Base-by-base conservation (phyloP, 2,797 vertebrate genomes). In the Chloroceryle amazona region DNA sequence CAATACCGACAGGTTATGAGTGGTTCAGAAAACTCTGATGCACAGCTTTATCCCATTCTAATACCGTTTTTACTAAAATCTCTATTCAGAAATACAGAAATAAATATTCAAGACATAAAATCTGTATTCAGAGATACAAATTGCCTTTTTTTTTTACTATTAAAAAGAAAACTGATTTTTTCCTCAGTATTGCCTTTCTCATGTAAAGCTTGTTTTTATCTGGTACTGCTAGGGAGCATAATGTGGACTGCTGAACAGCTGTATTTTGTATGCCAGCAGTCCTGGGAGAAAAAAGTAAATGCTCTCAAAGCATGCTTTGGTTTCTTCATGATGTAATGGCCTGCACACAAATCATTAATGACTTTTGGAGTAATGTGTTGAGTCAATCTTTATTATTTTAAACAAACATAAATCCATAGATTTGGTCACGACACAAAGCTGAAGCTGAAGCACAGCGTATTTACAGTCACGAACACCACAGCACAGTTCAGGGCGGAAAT, bases 401-500 rank as follows among this genome's bases (percentile, higher is more conserved):
- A 95, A 87, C 58, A 78, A 95, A 61, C 20, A 76, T 13, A 84
- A 84, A 79, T 65, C 84, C 67, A 89, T 51, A 74, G 65, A 89
- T 94, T 90, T 0, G 0, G 41, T n/a, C 11, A 54, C 4, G 9
- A 83, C 95, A 67, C 46, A 61, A 88, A 93, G 66, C 46, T 54
- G 72, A 95, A 87, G 54, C 14, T 4, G 2, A 35, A 4, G n/a
- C 35, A 29, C 35, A 68, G 20, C 26, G 6, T 62, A 57, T 61
- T 74, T 74, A 57, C 18, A 33, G 81, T 35, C 42, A 68, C 1
- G 4, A 93, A 71, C 29, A 68, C 19, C 41, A 78, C 14, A 67
- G 58, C 25, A 73, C 23, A 80, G 52, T 62, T 62, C 74, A 23
- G 14, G 46, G 17, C 21, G 89, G 49, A 92, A 94, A 78, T 42